Evolutionary conservation across 1,140 invertebrate species (phyloP), one percentile per base, ranked within the genome.

Genomic region (Bilobella aurantiaca): DNA sequence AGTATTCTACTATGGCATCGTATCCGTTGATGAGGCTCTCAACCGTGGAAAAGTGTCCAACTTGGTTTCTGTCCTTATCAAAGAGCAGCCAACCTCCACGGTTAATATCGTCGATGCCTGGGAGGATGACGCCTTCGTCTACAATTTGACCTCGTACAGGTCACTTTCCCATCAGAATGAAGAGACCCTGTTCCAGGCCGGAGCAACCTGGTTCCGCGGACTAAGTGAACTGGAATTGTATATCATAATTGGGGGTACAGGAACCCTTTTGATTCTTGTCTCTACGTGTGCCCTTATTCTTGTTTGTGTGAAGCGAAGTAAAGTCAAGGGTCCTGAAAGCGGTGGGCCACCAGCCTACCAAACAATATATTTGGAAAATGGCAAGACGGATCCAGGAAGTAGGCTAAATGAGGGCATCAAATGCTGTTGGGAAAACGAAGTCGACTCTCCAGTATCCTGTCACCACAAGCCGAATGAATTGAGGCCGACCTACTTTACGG

Each of bases 1-100:
- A 61, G 68, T 74, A 23, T 76, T 76, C 61, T 76, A 75, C 67
- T 76, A 76, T 67, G 75, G 73, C 25, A 71, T 76, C 16, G 74
- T 76, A 1, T 72, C 74, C 12, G 68, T 74, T 63, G 75, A 76
- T 62, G 66, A 57, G 49, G 64, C 65, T 31, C 65, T 69, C 31
- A 75, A 75, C 60, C 62, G 74, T 29, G 74, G 71, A 34, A 68
- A 72, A 65, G 74, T 76, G 12, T 76, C 75, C 25, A 76, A 76
- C 49, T 68, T 75, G 29, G 72, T 75, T 23, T 67, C 75, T 16
- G 73, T 74, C 30, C 69, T 74, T 14, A 75, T 75, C 66, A 71
- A 74, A 60, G 74, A 75, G 68, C 47, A 71, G 16, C 71, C 73
- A 8, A 65, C 72, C 14, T 65, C 72, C 8, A 67, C 73, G 8